Base-by-base conservation (phyloP, 2,888 invertebrate genomes). In the Callosobruchus maculatus region DNA sequence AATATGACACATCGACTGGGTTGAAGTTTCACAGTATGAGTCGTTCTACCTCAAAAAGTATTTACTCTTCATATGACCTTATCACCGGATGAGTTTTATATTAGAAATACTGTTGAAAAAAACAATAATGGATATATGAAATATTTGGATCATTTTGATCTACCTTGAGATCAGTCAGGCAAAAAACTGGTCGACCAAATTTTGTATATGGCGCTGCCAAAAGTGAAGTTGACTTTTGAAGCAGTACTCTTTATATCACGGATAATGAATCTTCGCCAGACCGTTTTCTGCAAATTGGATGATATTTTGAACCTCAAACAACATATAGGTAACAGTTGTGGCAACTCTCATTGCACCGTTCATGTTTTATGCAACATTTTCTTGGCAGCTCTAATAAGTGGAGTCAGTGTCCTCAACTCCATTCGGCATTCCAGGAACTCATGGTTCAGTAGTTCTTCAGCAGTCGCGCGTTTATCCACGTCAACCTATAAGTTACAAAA, bases 361-460 rank as follows among this genome's bases (percentile, higher is more conserved):
- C 78, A 84, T 49, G 79, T 88, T 83, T 94, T 94, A 81, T 92
- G 92, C 71, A 96, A 89, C 82, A 96, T 93, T 85, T 93, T 93
- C 83, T 96, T 96, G 70, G 98, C 98, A 71, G 97, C 97, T 84
- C 92, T 92, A 79, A 98, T 98, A 76, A 98, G 91, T 30, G 97
- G 97, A 75, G 94, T 93, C 49, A 98, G 89, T 0, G 95, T 93
- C 73, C 91, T 89, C 21, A 97, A 89, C 82, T 95, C 94, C 88
- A 94, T 94, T 73, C 95, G 92, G 80, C 94, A 93, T 68, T 91
- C 87, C 70, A 97, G 88, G 88, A 97, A 96, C 0, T 93, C 91
- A 87, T 97, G 96, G 0, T 87, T 85, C n/a, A 97, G 88, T 4
- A 97, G 89, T 82, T 96, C 93, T 7, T 90, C 90, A 0, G 97